Evolutionary conservation across 2,888 invertebrate genomes (phyloP).

Genomic region (Cerceris rybyensis): DNA sequence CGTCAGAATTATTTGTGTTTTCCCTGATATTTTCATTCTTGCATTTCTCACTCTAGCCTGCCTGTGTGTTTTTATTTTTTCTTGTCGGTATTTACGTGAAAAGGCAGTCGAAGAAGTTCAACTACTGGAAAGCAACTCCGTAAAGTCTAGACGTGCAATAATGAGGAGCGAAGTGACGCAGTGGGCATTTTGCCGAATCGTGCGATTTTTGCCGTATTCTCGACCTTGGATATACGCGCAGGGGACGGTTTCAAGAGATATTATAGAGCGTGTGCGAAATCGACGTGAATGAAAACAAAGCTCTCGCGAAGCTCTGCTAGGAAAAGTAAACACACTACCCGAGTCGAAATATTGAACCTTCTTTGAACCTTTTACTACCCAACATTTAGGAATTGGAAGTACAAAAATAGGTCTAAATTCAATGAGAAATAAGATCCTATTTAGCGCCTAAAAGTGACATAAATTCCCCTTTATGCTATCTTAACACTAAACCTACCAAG

Average conservation of each 20-base stretch:
- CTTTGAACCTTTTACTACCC: too few relatives aligned
- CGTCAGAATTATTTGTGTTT: background rate
- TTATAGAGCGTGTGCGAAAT: constrained; percentile 10
- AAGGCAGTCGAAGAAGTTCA: background rate
- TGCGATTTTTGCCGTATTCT: constrained; percentile 42
- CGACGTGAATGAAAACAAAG: constrained; percentile 18
- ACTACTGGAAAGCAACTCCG: constrained; percentile 34
- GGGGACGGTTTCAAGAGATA: constrained; percentile 40
- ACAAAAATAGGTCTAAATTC: too few relatives aligned
- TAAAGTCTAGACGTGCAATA: constrained; percentile 17
- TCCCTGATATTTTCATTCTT: background rate
- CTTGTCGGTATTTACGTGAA: background rate
- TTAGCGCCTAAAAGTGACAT: too few relatives aligned
- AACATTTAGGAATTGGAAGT: too few relatives aligned
- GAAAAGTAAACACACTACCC: too few relatives aligned
- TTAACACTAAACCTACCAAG: too few relatives aligned
- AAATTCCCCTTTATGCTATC: too few relatives aligned
- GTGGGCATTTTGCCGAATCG: constrained; percentile 69
- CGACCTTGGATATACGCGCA: constrained; percentile 36
- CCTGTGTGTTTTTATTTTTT: background rate
- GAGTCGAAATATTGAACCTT: too few relatives aligned
- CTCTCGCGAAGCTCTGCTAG: background rate
- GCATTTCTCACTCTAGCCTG: too few relatives aligned
- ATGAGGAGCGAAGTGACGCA: constrained; percentile 52
- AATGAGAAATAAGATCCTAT: too few relatives aligned